Evolutionary conservation across 2,113 vertebrate genomes (phyloP).

Genomic region (Alces alces): DNA sequence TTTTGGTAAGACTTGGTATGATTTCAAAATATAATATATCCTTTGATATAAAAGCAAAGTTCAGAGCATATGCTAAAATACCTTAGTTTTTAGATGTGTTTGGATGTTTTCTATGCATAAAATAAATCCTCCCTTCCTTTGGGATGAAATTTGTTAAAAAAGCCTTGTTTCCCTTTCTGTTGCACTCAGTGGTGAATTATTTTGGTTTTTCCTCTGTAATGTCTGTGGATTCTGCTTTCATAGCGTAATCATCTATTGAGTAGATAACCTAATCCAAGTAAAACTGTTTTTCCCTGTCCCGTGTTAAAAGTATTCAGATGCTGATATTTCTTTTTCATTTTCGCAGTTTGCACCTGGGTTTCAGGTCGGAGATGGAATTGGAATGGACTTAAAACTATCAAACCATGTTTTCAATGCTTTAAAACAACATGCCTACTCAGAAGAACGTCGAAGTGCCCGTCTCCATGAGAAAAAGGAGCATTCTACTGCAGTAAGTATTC

Average conservation of each 20-base stretch:
- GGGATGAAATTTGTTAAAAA: not conserved
- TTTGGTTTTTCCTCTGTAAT: not conserved
- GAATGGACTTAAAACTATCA: constrained; percentile 97
- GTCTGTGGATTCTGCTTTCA: not conserved
- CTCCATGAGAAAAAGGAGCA: constrained; percentile 98
- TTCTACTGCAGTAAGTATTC: constrained; percentile 90
- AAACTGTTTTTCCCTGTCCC: not conserved
- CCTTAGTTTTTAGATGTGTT: not conserved
- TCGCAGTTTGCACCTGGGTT: constrained; percentile 94
- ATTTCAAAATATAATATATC: not conserved
- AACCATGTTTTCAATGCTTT: constrained; percentile 97
- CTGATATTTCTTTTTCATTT: not conserved
- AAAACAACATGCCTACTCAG: constrained; percentile 94
- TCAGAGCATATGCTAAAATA: not conserved
- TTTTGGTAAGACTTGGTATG: not conserved
- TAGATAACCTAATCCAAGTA: not conserved
- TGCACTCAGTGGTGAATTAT: not conserved
- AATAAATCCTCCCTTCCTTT: not conserved
- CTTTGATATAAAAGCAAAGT: not conserved
- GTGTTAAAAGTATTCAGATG: constrained; percentile 6
- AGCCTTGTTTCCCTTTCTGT: not conserved
- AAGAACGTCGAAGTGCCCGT: constrained; percentile 92
- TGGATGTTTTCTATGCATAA: not conserved
- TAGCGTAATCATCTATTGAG: not conserved
- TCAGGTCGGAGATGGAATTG: constrained; percentile 94